Evolutionary conservation across 2,888 invertebrate species (phyloP).

Genomic region (Piscicola geometra): DNA sequence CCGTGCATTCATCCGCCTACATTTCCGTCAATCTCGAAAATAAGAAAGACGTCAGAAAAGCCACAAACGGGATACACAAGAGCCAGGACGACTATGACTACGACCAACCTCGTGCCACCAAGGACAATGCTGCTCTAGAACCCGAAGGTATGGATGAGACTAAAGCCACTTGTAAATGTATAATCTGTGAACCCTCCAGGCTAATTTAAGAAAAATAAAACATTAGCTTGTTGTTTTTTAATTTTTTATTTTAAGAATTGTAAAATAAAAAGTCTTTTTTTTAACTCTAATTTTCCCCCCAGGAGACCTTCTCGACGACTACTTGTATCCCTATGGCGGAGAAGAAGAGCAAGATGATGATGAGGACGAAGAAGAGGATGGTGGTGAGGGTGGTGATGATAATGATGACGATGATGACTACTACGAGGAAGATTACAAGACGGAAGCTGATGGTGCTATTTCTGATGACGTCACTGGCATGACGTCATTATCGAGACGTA

Average conservation of each 20-base stretch:
- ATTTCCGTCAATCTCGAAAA: conserved; percentile 40
- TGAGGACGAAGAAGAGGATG: not conserved
- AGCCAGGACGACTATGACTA: not conserved
- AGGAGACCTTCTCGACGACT: no score
- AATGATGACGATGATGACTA: not conserved
- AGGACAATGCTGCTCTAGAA: no score
- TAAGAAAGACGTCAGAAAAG: no score
- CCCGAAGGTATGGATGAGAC: no score
- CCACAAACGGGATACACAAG: no score
- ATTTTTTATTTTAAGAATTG: no score
- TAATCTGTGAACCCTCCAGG: no score
- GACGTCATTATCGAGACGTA: no score
- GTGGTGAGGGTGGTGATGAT: not conserved
- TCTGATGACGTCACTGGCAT: not conserved
- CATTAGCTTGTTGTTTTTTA: no score
- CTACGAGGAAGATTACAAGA: not conserved
- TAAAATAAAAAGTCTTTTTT: no score
- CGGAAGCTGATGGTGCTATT: not conserved
- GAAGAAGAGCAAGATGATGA: conserved; percentile 2
- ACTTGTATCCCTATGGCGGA: not conserved
- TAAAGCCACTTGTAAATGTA: no score
- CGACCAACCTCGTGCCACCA: not conserved
- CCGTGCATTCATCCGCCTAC: conserved; percentile 45
- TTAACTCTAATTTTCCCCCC: not conserved
- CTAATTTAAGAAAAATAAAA: no score